Evolutionary conservation across 2,888 invertebrate genomes (phyloP).

Genomic region (Troides aeacus): DNA sequence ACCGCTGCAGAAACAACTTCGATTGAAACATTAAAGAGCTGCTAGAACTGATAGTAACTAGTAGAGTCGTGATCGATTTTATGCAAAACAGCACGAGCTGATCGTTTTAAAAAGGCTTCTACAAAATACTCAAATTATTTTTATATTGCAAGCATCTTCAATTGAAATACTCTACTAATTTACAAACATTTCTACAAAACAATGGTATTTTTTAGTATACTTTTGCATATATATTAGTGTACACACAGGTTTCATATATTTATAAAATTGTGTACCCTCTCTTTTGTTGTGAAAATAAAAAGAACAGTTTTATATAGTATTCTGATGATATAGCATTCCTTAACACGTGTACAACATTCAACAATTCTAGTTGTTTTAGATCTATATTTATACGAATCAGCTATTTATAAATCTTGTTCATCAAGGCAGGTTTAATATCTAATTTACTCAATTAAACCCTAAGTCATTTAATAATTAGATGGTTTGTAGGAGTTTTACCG

Average conservation of each 20-base stretch:
- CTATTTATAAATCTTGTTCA: conserved; percentile 38
- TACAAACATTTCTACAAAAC: neutral
- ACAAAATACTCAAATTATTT: conserved; percentile 45
- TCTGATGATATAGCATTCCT: conserved; percentile 53
- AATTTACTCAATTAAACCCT: conserved; percentile 18
- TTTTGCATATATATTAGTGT: too few relatives aligned
- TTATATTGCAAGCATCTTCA: conserved; percentile 38
- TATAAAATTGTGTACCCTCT: neutral
- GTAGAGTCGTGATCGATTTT: conserved; percentile 62
- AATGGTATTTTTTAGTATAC: too few relatives aligned
- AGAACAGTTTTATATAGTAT: conserved; percentile 47
- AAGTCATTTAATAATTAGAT: conserved; percentile 4
- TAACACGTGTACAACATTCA: conserved; percentile 50
- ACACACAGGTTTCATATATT: too few relatives aligned
- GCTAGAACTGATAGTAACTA: conserved; percentile 37
- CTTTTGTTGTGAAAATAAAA: neutral
- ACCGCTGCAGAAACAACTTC: conserved; percentile 52
- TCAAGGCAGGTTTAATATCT: conserved; percentile 38
- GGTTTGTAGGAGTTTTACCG: too few relatives aligned
- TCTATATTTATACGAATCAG: conserved; percentile 43
- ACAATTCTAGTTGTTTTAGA: conserved; percentile 54
- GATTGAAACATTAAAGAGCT: conserved; percentile 60
- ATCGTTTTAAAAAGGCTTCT: conserved; percentile 58
- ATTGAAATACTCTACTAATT: neutral
- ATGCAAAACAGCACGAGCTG: conserved; percentile 63